A percentile compares a stretch with the other conserved stretches of the same genome.
phyloP scores from a whole-genome alignment of 1,140 invertebrate genomes.

The Cataglyphis hispanica region DNA sequence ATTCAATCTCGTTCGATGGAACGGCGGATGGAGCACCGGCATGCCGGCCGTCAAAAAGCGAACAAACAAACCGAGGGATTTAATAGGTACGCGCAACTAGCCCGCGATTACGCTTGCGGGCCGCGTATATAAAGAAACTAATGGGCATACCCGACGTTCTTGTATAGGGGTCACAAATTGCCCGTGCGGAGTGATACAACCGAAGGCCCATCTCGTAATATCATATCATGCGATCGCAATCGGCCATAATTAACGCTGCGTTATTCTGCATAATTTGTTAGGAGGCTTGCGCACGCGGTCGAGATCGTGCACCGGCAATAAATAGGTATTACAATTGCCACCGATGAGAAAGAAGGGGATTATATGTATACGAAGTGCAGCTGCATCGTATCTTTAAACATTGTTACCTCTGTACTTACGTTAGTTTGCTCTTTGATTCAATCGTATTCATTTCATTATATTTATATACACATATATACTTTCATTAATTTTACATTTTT shows the following conservation, averaged over 20 bases:
- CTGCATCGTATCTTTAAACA: not conserved
- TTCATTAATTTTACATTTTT: not conserved
- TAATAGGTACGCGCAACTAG: constrained; percentile 69
- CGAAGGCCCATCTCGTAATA: constrained; percentile 59
- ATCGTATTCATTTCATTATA: constrained; percentile 11
- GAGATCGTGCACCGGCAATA: constrained; percentile 10
- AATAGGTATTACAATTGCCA: constrained; percentile 39
- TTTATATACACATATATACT: too few species aligned
- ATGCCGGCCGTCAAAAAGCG: constrained; percentile 44
- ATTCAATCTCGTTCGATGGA: constrained; percentile 54
- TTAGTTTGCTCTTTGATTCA: not conserved
- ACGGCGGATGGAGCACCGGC: constrained; percentile 12
- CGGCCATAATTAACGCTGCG: constrained; percentile 68
- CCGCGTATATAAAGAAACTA: constrained; percentile 65
- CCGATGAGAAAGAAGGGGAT: constrained; percentile 19
- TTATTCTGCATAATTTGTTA: constrained; percentile 71
- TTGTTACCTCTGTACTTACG: not conserved
- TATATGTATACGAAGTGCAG: not conserved
- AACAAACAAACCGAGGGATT: constrained; percentile 55
- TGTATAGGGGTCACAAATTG: constrained; percentile 65
- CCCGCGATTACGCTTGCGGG: constrained; percentile 62
- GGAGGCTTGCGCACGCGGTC: constrained; percentile 12
- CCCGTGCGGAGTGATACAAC: constrained; percentile 13
- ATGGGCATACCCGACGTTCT: constrained; percentile 39
- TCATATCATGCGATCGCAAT: constrained; percentile 62